These are phyloP conservation scores for Phyllostomus discolor DNA, from an alignment of 2,113 vertebrate genomes.

Conservation along the genomic window DNA sequence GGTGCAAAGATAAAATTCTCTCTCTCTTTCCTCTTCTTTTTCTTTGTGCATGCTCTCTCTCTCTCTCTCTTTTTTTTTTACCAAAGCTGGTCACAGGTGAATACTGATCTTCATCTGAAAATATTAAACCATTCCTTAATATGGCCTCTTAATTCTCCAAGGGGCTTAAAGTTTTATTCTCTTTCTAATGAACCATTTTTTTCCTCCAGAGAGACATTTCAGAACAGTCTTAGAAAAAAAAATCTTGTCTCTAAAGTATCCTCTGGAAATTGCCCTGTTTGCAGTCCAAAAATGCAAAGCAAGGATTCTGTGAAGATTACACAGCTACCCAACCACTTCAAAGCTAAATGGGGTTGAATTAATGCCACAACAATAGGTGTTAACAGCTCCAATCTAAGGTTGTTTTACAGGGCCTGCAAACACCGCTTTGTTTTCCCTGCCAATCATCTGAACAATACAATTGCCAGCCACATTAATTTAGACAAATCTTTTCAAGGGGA, in stretches of 20 bases:
- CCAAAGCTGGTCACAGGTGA: background rate
- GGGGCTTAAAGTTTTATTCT: constrained; percentile 12
- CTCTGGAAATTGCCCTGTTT: constrained; percentile 25
- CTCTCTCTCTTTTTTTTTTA: constrained; percentile 20
- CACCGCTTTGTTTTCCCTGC: constrained; percentile 29
- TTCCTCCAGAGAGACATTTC: background rate
- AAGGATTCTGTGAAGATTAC: background rate
- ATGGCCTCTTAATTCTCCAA: background rate
- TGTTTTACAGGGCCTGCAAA: background rate
- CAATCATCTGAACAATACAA: constrained; percentile 26
- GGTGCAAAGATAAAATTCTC: background rate
- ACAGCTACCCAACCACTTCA: background rate
- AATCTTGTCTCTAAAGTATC: background rate
- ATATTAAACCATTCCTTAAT: background rate
- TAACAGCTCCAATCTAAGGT: constrained; percentile 25
- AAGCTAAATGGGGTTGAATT: background rate
- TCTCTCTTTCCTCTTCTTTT: background rate
- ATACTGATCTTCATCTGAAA: constrained; percentile 6
- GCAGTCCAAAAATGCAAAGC: background rate
- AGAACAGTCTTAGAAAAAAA: background rate
- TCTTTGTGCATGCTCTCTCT: background rate
- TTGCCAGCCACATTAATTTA: constrained; percentile 37
- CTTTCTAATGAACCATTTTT: background rate
- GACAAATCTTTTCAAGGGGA: constrained; percentile 44
- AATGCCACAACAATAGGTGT: background rate